Evolutionary conservation across 1,140 invertebrate genomes (phyloP).

Genomic region (Pseudobourletiella spinata): DNA sequence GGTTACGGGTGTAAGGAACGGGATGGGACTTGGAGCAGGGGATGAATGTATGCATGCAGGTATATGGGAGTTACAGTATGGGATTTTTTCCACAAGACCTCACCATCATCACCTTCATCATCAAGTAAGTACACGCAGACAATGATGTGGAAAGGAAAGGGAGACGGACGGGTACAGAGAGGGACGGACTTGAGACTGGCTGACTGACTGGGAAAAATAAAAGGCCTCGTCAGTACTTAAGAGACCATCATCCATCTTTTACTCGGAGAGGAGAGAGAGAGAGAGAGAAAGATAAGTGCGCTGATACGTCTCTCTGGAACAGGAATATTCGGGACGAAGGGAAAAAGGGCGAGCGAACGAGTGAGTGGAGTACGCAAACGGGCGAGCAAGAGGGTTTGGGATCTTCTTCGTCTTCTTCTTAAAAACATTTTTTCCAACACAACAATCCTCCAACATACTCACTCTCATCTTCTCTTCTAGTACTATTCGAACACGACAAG

Average conservation of each 20-base stretch:
- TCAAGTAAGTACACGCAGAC: neutral
- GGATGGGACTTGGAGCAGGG: too few relatives aligned
- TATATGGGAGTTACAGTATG: neutral
- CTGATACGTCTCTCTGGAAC: neutral
- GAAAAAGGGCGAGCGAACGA: too few relatives aligned
- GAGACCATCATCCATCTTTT: conserved; percentile 1
- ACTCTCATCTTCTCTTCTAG: too few relatives aligned
- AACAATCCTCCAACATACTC: too few relatives aligned
- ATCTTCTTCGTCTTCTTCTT: too few relatives aligned
- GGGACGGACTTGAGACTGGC: neutral
- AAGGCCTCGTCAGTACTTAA: neutral
- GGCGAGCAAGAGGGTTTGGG: too few relatives aligned
- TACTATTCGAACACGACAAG: too few relatives aligned
- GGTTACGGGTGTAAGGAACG: too few relatives aligned
- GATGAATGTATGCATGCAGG: too few relatives aligned
- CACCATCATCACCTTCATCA: neutral
- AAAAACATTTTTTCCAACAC: too few relatives aligned
- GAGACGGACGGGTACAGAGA: neutral
- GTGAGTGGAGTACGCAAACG: too few relatives aligned
- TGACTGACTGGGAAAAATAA: neutral
- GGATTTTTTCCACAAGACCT: neutral
- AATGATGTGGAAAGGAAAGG: neutral
- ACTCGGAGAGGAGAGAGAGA: too few relatives aligned
- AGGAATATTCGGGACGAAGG: neutral
- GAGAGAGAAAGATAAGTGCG: neutral